Evolutionary conservation across 2,888 invertebrate species (phyloP).

Genomic region (Carpatolechia fugitivella): DNA sequence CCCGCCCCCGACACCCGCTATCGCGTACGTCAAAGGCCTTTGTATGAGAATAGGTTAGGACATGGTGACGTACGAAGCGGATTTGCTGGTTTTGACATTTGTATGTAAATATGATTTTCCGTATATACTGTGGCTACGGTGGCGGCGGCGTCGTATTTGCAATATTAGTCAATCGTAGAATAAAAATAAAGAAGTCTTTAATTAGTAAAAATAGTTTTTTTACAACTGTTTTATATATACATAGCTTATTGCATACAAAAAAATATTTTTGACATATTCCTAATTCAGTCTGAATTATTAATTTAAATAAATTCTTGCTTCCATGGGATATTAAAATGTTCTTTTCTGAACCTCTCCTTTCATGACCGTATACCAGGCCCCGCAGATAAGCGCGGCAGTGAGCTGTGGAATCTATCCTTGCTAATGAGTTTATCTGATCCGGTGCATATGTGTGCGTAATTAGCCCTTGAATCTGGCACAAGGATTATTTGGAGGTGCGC

Average conservation of each 20-base stretch:
- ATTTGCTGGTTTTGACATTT: background rate
- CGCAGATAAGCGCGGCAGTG: constrained; percentile 64
- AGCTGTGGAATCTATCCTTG: constrained; percentile 73
- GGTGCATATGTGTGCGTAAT: constrained; percentile 56
- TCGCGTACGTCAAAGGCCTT: constrained; percentile 71
- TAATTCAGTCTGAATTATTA: no score
- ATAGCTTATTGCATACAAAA: no score
- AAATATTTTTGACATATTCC: no score
- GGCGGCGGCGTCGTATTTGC: background rate
- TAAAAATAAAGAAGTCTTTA: no score
- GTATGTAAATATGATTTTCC: background rate
- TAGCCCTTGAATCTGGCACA: constrained; percentile 71
- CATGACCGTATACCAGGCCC: constrained; percentile 22
- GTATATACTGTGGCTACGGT: background rate
- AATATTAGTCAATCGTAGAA: no score
- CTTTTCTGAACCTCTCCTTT: constrained; percentile 31
- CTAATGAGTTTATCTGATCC: constrained; percentile 76
- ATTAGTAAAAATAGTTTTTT: no score
- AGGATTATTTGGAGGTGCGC: constrained; percentile 56
- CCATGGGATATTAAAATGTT: no score
- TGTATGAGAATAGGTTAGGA: constrained; percentile 50
- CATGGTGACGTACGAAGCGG: constrained; percentile 39
- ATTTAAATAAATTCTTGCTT: no score
- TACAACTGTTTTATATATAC: no score
- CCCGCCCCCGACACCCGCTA: constrained; percentile 33